Base-by-base conservation (phyloP, 2,113 vertebrate genomes). In the Tricholaema leucomelas region DNA sequence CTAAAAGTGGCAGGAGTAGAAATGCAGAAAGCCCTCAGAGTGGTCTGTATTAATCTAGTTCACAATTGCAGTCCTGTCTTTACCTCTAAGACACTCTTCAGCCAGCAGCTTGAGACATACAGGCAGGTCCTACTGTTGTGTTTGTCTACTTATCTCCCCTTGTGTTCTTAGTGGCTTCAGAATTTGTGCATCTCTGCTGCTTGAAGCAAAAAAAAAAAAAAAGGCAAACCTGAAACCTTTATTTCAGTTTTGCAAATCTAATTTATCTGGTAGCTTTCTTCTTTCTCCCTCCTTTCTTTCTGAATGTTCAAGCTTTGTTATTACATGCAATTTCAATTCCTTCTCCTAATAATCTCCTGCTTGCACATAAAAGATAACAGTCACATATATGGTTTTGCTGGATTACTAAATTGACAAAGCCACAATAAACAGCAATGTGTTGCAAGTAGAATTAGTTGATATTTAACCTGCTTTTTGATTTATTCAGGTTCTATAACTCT, bases 401-500 rank as follows among this genome's bases (percentile, higher is more conserved):
- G 69, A 58, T 94, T 85, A 84, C 79, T 81, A 63, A 91, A 89
- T 80, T 91, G 88, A 93, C 84, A 87, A 69, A 95, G 69, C 79
- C 87, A 50, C 84, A 93, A 92, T 77, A 94, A 96, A 77, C 75
- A 78, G 63, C 46, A 25, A 0, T 54, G 52, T 75, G 65, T 83
- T 83, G 48, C 0, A 1, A 91, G 58, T 42, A 89, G 91, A 91
- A 92, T 89, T 89, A 94, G 85, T 69, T 77, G 71, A 40, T 88
- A 35, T 81, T 93, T 83, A 90, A 67, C 73, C 76, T 90, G 46
- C 55, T 84, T 52, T 60, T 91, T 65, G 91, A 89, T 96, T 84
- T 93, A 80, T 93, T 73, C 95, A 31, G 38, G 35, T 85, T 67
- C 65, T 87, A 4, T 74, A 74, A 56, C 54, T 65, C 36, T 87